Evolutionary conservation across 2,888 invertebrate genomes (phyloP), one percentile per base, ranked within the genome.

Genomic region (Drosophila crucigera): DNA sequence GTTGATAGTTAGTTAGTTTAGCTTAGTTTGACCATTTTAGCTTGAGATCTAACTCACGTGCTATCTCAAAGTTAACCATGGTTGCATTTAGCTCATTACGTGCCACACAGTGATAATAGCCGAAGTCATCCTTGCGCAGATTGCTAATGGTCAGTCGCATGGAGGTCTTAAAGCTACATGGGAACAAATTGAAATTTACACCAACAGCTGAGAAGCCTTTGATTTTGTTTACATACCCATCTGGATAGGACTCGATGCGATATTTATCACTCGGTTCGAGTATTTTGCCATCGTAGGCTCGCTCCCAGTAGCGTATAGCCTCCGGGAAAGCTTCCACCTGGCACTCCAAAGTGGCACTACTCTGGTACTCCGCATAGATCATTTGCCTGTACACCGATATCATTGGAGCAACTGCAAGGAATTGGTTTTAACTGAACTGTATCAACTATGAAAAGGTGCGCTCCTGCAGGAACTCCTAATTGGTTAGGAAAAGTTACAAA

Each of bases 241-340:
- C 94, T 90, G 89, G 95, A 94, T 83, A 94, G 90, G 91, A 94
- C 94, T 95, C 94, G 71, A 95, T 95, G 82, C 94, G 94, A 91
- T 96, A 96, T 91, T 96, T 96, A 68, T 95, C 95, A 64, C 94
- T 94, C 43, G 92, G 93, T 92, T 97, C 97, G 10, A 98, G 93
- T 11, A 97, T 95, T 35, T 96, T 94, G 3, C 97, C 97, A 84
- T 97, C 96, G 5, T 95, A 94, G 7, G 92, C 92, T 22, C 95
- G 94, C 91, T 97, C 97, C 98, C 98, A 98, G 84, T 97, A 97
- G 60, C 96, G 95, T 0, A 97, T 95, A 1, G 98, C 96, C 86
- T 97, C 96, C 0, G 98, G 98, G 93, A 96, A 98, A 0, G 97
- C 97, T 94, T 98, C 98, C 31, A 97, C 95, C 93, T 97, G 96